Evolutionary conservation across 1,140 invertebrate species (phyloP).

Genomic region (Leptopilina clavipes): DNA sequence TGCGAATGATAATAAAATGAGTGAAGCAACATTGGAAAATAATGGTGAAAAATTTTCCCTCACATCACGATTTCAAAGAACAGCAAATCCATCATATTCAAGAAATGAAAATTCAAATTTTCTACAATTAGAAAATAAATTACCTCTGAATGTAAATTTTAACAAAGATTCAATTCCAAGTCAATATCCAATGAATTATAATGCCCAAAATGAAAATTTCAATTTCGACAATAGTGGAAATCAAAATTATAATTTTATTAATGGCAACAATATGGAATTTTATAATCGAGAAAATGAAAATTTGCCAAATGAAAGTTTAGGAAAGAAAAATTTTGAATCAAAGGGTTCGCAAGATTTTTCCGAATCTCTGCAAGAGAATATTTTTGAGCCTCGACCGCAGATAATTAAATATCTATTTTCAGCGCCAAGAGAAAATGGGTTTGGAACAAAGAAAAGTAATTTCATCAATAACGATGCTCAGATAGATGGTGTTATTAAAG

Average conservation of each 20-base stretch:
- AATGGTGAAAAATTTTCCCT: not conserved
- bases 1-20: too few relatives aligned
- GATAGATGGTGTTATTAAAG: not conserved
- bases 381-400: slow-evolving; percentile 60
- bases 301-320: not conserved
- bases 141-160: not conserved
- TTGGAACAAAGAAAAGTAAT: not conserved
- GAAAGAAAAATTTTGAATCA: not conserved
- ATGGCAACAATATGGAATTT: too few relatives aligned
- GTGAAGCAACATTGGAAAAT: too few relatives aligned
- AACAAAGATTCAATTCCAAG: not conserved
- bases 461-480: not conserved
- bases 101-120: not conserved
- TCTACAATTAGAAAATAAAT: not conserved
- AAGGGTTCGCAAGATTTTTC: not conserved
- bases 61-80: not conserved
- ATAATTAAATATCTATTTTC: slow-evolving; percentile 61
- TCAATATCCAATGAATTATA: not conserved
- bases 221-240: too few relatives aligned
- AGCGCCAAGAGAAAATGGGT: slow-evolving; percentile 7
- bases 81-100: not conserved
- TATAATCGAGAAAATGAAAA: not conserved
- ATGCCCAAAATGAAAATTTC: not conserved
- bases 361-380: slow-evolving; percentile 48
- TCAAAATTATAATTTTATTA: too few relatives aligned